Evolutionary conservation across 2,113 vertebrate genomes (phyloP).

Genomic region (Oriolus oriolus): DNA sequence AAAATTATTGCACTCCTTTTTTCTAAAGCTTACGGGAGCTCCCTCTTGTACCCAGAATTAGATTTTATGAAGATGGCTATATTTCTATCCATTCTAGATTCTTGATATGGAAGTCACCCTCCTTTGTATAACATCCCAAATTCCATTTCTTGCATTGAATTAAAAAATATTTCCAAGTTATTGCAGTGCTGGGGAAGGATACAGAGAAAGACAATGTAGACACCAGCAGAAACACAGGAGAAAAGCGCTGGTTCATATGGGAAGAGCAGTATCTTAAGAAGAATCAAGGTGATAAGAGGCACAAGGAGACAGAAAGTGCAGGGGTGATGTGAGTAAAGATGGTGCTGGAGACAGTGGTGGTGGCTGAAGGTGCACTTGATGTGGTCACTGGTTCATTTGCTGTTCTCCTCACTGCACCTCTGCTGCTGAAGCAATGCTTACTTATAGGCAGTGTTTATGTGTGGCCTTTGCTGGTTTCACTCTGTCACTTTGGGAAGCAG

Average conservation of each 20-base stretch:
- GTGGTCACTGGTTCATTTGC: neutral
- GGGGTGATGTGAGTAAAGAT: neutral
- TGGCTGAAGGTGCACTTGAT: neutral
- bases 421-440: neutral
- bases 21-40: neutral
- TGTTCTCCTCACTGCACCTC: neutral
- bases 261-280: neutral
- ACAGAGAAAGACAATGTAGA: neutral
- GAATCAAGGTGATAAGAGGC: neutral
- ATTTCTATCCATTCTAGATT: neutral
- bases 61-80: neutral
- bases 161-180: neutral
- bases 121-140: neutral
- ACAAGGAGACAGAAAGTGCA: neutral
- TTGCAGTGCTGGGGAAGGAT: neutral
- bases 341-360: neutral
- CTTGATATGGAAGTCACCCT: neutral
- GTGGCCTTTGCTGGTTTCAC: neutral
- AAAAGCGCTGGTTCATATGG: neutral
- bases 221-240: neutral
- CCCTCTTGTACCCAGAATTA: neutral
- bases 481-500: neutral
- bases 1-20: neutral
- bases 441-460: neutral
- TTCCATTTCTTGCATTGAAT: neutral